phyloP scores from a whole-genome alignment of 1,140 invertebrate genomes.

The Neomicropteryx cornuta region DNA sequence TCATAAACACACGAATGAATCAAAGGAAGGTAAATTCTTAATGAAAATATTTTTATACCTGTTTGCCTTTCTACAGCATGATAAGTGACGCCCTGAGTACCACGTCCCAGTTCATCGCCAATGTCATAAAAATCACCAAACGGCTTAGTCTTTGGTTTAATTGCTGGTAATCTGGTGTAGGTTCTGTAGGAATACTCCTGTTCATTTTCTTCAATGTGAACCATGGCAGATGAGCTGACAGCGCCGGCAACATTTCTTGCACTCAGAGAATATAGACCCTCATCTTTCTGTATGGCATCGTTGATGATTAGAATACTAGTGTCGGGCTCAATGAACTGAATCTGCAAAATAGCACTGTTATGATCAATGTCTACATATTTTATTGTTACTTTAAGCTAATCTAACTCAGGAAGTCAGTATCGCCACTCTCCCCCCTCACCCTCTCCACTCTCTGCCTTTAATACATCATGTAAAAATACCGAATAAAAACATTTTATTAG shows the following conservation, averaged over 20 bases:
- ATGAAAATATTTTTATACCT: slow-evolving; percentile 39
- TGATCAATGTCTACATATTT: background rate
- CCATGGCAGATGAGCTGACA: slow-evolving; percentile 77
- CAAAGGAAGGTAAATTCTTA: too few species aligned
- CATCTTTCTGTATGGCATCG: slow-evolving; percentile 80
- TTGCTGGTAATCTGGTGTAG: slow-evolving; percentile 54
- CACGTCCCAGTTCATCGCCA: slow-evolving; percentile 87
- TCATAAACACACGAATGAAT: too few species aligned
- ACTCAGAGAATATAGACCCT: slow-evolving; percentile 86
- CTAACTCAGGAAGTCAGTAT: too few species aligned
- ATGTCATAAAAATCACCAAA: slow-evolving; percentile 83
- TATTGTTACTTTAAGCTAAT: background rate
- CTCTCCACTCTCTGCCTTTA: too few species aligned
- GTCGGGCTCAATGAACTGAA: slow-evolving; percentile 75
- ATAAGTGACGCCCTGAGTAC: slow-evolving; percentile 80
- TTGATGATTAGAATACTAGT: slow-evolving; percentile 71
- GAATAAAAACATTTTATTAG: too few species aligned
- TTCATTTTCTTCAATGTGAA: slow-evolving; percentile 84
- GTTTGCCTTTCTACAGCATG: slow-evolving; percentile 75
- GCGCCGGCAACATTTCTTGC: slow-evolving; percentile 88
- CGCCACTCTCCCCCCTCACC: too few species aligned
- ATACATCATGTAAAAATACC: too few species aligned
- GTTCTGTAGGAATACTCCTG: slow-evolving; percentile 59
- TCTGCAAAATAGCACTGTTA: slow-evolving; percentile 37
- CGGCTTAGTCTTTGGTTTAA: slow-evolving; percentile 52